Percentiles rank a stretch among this genome's conserved stretches.
Evolutionary conservation across 2,888 invertebrate species (phyloP).

Genomic region (Diadromus collaris): DNA sequence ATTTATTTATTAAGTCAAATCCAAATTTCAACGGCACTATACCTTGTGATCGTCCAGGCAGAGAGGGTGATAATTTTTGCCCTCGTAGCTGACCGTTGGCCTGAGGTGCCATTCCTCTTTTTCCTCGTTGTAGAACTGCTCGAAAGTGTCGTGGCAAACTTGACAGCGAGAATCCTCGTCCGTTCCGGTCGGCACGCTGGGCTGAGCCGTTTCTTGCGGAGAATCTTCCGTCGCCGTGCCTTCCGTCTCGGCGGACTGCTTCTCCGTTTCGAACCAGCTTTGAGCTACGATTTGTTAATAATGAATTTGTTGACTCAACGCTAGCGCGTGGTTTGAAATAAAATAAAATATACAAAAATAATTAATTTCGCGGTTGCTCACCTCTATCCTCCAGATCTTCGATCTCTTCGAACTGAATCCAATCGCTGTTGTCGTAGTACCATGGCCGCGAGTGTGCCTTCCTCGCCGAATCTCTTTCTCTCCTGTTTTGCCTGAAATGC

Average conservation of each 20-base stretch:
- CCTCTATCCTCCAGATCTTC: constrained; percentile 95
- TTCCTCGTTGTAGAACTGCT: constrained; percentile 98
- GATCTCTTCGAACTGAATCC: constrained; percentile 97
- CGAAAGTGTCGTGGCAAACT: constrained; percentile 96
- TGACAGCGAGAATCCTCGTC: constrained; percentile 88
- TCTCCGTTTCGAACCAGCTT: constrained; percentile 92
- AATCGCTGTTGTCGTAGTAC: constrained; percentile 95
- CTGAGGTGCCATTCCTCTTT: constrained; percentile 98
- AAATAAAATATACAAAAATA: constrained; percentile 18
- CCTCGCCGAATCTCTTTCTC: constrained; percentile 92
- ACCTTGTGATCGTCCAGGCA: constrained; percentile 95
- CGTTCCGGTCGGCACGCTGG: constrained; percentile 87
- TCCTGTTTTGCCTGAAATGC: constrained; percentile 97
- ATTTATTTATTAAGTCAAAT: background rate
- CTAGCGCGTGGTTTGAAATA: background rate
- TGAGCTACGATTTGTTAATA: constrained; percentile 83
- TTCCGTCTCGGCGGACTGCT: constrained; percentile 82
- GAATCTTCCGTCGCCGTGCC: constrained; percentile 82
- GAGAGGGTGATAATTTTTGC: constrained; percentile 92
- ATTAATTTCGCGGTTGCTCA: constrained; percentile 70
- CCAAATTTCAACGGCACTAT: constrained; percentile 57
- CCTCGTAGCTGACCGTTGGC: constrained; percentile 90
- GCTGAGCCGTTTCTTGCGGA: constrained; percentile 83
- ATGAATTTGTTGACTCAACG: background rate
- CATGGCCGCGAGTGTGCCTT: constrained; percentile 93